Conservation (phyloP, 1,140 invertebrate genomes). For the Mesaphorura yosii region DNA sequence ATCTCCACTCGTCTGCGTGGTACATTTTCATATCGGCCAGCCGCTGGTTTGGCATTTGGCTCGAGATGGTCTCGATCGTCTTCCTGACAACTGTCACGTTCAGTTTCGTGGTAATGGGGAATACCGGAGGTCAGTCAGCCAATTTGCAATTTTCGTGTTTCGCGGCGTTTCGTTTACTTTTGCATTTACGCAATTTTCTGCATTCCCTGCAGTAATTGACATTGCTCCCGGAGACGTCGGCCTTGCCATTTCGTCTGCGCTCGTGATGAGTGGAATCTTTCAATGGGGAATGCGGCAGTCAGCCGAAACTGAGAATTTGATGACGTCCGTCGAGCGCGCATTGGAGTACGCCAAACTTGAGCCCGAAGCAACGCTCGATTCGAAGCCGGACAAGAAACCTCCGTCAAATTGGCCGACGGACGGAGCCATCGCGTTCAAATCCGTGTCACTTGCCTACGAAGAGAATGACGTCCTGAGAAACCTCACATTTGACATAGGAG, state of each 20-base stretch:
- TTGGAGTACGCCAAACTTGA: constrained; percentile 57
- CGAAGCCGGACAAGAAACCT: constrained; percentile 9
- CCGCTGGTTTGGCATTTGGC: constrained; percentile 30
- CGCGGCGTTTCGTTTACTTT: neutral
- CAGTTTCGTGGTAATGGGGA: constrained; percentile 14
- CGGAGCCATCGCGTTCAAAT: constrained; percentile 54
- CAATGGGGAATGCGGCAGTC: constrained; percentile 68
- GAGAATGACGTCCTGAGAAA: constrained; percentile 42
- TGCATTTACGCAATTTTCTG: neutral
- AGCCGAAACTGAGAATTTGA: constrained; percentile 68
- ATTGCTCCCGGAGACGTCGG: constrained; percentile 17
- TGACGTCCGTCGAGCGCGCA: constrained; percentile 68
- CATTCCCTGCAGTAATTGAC: no score
- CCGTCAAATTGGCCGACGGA: constrained; percentile 50
- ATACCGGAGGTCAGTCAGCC: no score
- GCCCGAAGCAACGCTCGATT: constrained; percentile 25
- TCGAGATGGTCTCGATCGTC: constrained; percentile 13
- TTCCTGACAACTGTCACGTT: constrained; percentile 17
- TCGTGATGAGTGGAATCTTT: constrained; percentile 35
- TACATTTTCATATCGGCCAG: constrained; percentile 50
- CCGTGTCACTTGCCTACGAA: constrained; percentile 48
- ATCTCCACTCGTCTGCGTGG: constrained; percentile 53
- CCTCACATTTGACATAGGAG: constrained; percentile 43
- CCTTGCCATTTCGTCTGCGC: constrained; percentile 27
- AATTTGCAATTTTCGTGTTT: no score